Evolutionary conservation across 1,140 invertebrate genomes (phyloP), one percentile per base, ranked within the genome.

Genomic region (Aphelinus atriplicis): DNA sequence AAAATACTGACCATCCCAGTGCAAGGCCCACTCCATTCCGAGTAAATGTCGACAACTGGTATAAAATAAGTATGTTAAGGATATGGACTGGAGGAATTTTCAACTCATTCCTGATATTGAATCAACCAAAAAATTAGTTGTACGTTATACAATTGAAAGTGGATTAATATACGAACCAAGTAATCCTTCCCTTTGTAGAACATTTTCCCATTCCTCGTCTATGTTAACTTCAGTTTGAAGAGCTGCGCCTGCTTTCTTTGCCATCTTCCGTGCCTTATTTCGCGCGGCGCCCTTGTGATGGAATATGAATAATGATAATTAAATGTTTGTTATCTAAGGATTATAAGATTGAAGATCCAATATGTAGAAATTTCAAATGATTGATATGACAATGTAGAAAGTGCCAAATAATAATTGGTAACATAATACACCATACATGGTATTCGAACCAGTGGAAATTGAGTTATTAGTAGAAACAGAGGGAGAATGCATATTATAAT

Each of bases 11-110:
- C 90, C 94, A 97, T 95, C 47, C 93, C 95, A 71, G 92, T 87
- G 81, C 96, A 97, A 1, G 96, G 95, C 5, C 96, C 96, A 82
- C 94, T 95, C 96, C 96, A 97, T 75, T 96, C 95, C n/a, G 95
- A 94, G 86, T 95, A 97, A 47, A 97, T 91, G 84, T 98, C 96
- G 43, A 96, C 90, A 76, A 97, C 95, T 96, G 82, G 57, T 85
- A 83, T 69, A 73, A 77, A 78, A 78, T 65, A 74, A 73, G 7
- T 7, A 73, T 53, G 9, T 53, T 53, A 66, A 72, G 26, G 47
- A 61, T 60, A 57, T 53, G 60, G 69, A 64, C 56, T 42, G 70
- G 43, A 73, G 60, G 66, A 76, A 73, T 72, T 71, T 78, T 45
- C 50, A 70, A 48, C 48, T 48, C 47, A 57, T 73, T 68, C 42